Evolutionary conservation across 2,113 vertebrate species (phyloP), one percentile per base, ranked within the genome.

Genomic region (Oryzias melastigma): DNA sequence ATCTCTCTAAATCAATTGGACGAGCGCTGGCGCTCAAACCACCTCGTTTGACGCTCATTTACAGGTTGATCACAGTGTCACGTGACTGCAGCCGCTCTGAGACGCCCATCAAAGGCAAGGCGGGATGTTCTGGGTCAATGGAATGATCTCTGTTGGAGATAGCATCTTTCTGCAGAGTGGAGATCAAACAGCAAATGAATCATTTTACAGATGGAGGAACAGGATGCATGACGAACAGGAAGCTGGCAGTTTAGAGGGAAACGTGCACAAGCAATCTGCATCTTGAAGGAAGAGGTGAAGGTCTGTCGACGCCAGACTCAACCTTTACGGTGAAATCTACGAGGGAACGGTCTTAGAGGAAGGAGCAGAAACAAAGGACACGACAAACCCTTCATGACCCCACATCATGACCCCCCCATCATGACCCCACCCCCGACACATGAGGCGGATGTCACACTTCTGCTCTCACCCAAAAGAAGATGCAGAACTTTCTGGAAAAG

Each of bases 131-230:
- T 67, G 56, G 69, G 54, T 65, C 70, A 52, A 55, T 59, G n/a
- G 73, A 16, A 46, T 45, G 44, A 46, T 17, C 74, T 68, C 71
- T 72, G 75, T 59, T 17, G 58, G 70, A 72, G 68, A 71, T 82
- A 75, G 58, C 58, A 58, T 79, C 51, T 1, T 16, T 76, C 77
- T 73, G 58, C 53, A 71, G 52, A 65, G 68, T 75, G 76, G 70
- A 85, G 62, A 82, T 76, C 65, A 64, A 81, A 83, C 86, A 62
- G 85, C 68, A 82, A 85, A 88, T 77, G 54, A 80, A 76, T 77
- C 53, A 63, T 43, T 68, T 66, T 74, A 65, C 64, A 62, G 35
- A 40, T 58, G 56, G 56, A 63, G 52, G 76, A 79, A 73, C 75
- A 64, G 64, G 59, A 76, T 7, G 66, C 73, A 56, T 69, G 73